These are phyloP conservation scores for Epizoanthus scotinus DNA, from an alignment of 92 coral and sea anemone genomes.

Conservation along the genomic window DNA sequence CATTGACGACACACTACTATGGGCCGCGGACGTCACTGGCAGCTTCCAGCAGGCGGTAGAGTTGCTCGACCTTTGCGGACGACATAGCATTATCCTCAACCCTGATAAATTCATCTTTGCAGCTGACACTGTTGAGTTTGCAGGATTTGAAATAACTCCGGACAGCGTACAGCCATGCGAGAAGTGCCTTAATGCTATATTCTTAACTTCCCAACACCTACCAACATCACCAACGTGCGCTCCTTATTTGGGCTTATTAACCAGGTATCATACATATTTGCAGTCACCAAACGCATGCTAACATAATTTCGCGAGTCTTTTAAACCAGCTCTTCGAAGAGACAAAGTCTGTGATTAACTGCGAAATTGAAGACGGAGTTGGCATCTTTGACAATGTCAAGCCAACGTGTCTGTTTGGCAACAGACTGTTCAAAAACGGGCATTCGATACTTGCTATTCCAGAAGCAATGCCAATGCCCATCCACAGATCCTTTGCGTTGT, in stretches of 20 bases:
- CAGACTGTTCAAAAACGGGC: conserved; percentile 21
- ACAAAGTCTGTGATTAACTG: conserved; percentile 7
- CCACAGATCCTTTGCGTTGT: too few species aligned
- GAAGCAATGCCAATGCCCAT: conserved; percentile 3
- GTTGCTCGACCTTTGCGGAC: conserved; percentile 56
- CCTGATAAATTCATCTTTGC: conserved; percentile 47
- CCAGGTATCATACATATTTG: conserved; percentile 44
- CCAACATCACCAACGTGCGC: conserved; percentile 39
- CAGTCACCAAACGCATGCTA: conserved; percentile 36
- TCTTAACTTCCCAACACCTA: conserved; percentile 56
- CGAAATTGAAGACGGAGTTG: conserved; percentile 22
- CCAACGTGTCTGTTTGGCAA: conserved; percentile 23
- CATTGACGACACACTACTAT: conserved; percentile 45
- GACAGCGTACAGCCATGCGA: conserved; percentile 47
- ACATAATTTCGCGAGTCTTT: conserved; percentile 17
- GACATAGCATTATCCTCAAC: conserved; percentile 44
- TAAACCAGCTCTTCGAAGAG: conserved; percentile 2
- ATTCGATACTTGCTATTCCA: conserved; percentile 32
- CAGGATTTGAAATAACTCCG: conserved; percentile 49
- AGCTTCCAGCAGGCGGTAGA: conserved; percentile 34
- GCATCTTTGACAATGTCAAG: conserved; percentile 31
- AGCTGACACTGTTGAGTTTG: conserved; percentile 46
- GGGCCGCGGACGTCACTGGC: conserved; percentile 39
- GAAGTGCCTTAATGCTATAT: conserved; percentile 46
- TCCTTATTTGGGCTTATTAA: conserved; percentile 44